phyloP scores from a whole-genome alignment of 2,113 vertebrate genomes.

The Cyprinodon variegatus region DNA sequence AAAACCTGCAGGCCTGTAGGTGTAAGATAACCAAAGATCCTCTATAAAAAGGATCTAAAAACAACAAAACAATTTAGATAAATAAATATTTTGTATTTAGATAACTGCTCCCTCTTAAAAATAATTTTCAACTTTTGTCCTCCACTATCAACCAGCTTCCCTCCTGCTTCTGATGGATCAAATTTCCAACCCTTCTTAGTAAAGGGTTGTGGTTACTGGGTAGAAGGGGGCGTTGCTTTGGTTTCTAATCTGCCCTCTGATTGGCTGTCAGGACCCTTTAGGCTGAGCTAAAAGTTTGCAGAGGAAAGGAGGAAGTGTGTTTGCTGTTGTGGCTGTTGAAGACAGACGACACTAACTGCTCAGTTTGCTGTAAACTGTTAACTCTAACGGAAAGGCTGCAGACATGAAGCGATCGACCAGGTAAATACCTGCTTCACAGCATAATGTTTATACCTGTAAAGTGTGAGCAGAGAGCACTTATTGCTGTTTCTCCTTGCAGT shows the following conservation, averaged over 20 bases:
- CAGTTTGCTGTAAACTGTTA: constrained; percentile 21
- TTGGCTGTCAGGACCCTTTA: constrained; percentile 59
- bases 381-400: constrained; percentile 52
- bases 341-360: constrained; percentile 28
- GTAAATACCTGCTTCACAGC: constrained; percentile 61
- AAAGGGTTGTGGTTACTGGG: constrained; percentile 41
- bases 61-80: no score
- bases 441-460: not conserved
- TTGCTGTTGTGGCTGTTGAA: constrained; percentile 45
- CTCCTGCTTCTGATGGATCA: constrained; percentile 43
- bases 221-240: constrained; percentile 21
- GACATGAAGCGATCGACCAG: constrained; percentile 79
- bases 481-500: not conserved
- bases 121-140: not conserved
- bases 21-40: no score
- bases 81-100: not conserved
- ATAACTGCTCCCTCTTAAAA: not conserved
- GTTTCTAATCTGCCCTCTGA: constrained; percentile 60
- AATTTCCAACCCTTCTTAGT: constrained; percentile 28
- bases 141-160: not conserved
- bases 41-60: no score
- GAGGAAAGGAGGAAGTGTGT: constrained; percentile 72
- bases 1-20: no score
- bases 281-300: constrained; percentile 67
- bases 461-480: not conserved